These are phyloP conservation scores for Luscinia luscinia DNA, from an alignment of 2,797 vertebrate genomes.

Conservation along the genomic window DNA sequence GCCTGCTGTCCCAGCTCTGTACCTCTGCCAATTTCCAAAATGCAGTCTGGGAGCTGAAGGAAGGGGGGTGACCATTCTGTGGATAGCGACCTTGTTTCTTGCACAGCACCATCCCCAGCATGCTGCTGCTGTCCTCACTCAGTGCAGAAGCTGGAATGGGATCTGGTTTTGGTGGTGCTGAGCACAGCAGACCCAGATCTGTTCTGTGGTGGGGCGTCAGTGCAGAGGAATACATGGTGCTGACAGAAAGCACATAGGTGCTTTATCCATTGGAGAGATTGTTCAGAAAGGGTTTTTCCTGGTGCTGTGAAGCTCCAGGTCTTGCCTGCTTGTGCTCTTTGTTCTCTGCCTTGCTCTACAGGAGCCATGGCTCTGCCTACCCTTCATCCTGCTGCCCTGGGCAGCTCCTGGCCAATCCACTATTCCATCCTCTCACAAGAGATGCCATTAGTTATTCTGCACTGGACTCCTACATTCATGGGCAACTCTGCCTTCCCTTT, in stretches of 20 bases:
- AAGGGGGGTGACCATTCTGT: accelerated
- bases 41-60: neutral
- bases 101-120: neutral
- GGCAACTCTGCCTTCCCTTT: neutral
- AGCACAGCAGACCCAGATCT: neutral
- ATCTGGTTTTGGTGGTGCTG: neutral
- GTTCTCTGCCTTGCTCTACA: neutral
- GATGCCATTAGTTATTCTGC: too few relatives aligned
- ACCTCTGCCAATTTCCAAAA: neutral
- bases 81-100: neutral
- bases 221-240: neutral
- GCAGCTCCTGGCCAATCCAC: neutral
- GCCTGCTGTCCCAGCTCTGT: neutral
- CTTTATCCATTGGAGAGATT: neutral
- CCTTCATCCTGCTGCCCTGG: neutral
- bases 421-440: too few relatives aligned
- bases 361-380: neutral
- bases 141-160: neutral
- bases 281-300: neutral
- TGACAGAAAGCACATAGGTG: neutral
- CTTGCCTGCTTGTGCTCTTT: neutral
- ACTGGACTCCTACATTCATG: accelerated
- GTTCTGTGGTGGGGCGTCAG: neutral
- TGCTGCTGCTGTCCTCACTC: neutral
- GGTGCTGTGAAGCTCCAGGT: neutral